Percentiles rank a stretch among this genome's conserved stretches.
Evolutionary conservation across 2,113 vertebrate genomes (phyloP).

Genomic region (Chaetodon trifascialis): DNA sequence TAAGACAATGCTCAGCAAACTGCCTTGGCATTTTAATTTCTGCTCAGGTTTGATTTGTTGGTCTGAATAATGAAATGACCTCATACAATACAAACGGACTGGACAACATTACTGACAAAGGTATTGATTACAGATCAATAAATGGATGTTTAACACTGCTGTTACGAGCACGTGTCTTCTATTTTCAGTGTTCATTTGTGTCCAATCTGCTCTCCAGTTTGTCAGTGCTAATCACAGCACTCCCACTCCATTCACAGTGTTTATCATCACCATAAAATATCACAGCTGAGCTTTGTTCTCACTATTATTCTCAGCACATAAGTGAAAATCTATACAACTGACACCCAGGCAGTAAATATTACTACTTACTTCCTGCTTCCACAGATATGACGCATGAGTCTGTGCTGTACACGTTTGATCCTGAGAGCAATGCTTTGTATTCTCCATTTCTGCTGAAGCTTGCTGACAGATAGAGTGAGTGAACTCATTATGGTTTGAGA

Average conservation of each 20-base stretch:
- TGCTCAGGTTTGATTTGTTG: conserved; percentile 24
- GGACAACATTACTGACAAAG: neutral
- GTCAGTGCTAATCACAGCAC: conserved; percentile 1
- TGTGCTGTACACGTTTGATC: neutral
- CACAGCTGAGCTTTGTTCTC: neutral
- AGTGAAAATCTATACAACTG: neutral
- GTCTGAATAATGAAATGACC: neutral
- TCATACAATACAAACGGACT: neutral
- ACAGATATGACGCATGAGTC: neutral
- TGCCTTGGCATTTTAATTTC: conserved; percentile 33
- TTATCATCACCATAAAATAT: neutral
- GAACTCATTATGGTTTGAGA: neutral
- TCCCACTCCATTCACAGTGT: neutral
- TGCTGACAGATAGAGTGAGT: neutral
- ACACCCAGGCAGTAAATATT: neutral
- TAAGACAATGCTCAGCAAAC: conserved; percentile 15
- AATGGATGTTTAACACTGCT: neutral
- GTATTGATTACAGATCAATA: conserved; percentile 1
- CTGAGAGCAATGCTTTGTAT: neutral
- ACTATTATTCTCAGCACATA: neutral
- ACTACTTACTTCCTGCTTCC: neutral
- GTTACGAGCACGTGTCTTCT: neutral
- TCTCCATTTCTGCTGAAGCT: neutral
- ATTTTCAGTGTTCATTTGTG: neutral
- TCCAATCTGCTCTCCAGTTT: neutral